These are phyloP conservation scores for Tetramorium bicarinatum DNA, from an alignment of 2,888 invertebrate species.

Conservation along the genomic window DNA sequence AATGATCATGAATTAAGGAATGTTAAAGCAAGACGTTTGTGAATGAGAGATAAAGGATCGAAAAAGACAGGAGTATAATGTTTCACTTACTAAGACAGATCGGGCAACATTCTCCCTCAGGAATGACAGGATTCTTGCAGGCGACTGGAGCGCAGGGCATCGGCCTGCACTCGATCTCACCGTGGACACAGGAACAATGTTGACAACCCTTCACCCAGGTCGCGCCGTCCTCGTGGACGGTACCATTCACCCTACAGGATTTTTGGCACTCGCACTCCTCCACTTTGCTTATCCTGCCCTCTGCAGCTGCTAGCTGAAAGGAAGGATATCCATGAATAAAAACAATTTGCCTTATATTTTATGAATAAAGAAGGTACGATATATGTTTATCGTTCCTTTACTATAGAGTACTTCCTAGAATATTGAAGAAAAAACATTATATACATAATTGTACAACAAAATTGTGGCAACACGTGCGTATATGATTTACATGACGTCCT, in stretches of 20 bases:
- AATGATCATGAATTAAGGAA: background rate
- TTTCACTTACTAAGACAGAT: slow-evolving; percentile 93
- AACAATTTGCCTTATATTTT: slow-evolving; percentile 5
- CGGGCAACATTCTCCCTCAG: slow-evolving; percentile 94
- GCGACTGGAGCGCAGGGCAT: slow-evolving; percentile 92
- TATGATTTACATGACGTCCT: slow-evolving; percentile 87
- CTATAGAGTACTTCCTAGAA: background rate
- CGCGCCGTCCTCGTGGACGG: slow-evolving; percentile 93
- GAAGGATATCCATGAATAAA: slow-evolving; percentile 79
- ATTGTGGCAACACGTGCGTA: background rate
- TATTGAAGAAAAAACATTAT: background rate
- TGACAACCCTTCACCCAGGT: slow-evolving; percentile 95
- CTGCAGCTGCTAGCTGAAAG: slow-evolving; percentile 93
- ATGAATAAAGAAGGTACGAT: background rate
- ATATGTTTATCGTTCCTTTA: background rate
- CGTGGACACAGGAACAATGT: slow-evolving; percentile 95
- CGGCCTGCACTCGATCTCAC: slow-evolving; percentile 94
- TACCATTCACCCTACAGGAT: slow-evolving; percentile 94
- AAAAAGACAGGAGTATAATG: background rate
- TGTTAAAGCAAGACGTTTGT: background rate
- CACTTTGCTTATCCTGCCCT: slow-evolving; percentile 92
- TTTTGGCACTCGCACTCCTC: slow-evolving; percentile 97
- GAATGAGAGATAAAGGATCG: background rate
- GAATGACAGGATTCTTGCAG: slow-evolving; percentile 93
- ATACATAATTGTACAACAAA: background rate